Base-by-base conservation (phyloP, 2,113 vertebrate species). In the Myiozetetes cayanensis region DNA sequence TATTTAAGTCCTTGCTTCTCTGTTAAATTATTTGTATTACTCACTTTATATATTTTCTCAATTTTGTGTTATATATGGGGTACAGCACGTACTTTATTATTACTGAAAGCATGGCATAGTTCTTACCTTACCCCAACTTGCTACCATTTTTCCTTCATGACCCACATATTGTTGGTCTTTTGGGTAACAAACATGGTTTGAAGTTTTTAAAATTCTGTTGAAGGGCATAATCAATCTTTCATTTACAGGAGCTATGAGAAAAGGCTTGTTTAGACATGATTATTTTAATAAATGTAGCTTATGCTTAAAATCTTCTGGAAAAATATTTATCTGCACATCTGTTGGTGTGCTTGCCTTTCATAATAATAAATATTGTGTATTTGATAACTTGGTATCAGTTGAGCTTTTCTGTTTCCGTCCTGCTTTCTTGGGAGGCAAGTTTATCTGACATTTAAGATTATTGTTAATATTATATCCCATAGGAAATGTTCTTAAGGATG, bases 41-140 rank as follows among this genome's bases (percentile, higher is more conserved):
- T 49, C 23, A 49, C 23, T 49, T 49, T 25, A 49, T 49, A 49
- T 25, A n/a, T 82, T 31, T n/a, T 61, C 27, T 44, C 30, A 8
- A 15, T 24, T 72, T 66, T n/a, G 2, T 53, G 4, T 41, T 47
- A 25, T 12, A 4, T 28, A n/a, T 49, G 16, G 2, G 14, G n/a
- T 39, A 66, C 8, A 74, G 25, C 8, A 67, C 35, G 58, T 0
- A 0, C 14, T n/a, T 72, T 72, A 21, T 56, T 66, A 8, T 22
- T 58, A 71, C 14, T 46, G 55, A 37, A 66, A 59, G 8, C 10
- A 30, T 6, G 8, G 6, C 7, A 0, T 24, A n/a, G 25, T 53
- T 85, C 22, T 73, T 83, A 12, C 7, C 24, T 61, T 70, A 61
- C 8, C 8, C 17, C 56, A 53, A 22, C 43, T 47, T 65, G 28